phyloP scores from a whole-genome alignment of 2,797 vertebrate genomes.

The Knipowitschia caucasica region DNA sequence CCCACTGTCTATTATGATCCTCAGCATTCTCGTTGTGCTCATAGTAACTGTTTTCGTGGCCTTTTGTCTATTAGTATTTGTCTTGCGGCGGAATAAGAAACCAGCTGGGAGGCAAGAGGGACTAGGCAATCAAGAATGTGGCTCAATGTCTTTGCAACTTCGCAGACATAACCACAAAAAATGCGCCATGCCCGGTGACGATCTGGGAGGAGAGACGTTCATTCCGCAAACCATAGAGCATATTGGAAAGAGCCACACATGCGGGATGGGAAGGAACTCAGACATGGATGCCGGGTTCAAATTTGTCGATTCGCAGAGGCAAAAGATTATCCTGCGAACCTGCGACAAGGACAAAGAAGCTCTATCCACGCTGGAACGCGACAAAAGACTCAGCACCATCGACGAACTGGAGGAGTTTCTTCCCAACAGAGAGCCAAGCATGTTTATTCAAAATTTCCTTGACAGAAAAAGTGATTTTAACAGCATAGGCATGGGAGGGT shows the following conservation, averaged over 20 bases:
- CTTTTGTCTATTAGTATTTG: conserved; percentile 96
- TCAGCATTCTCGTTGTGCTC: conserved; percentile 97
- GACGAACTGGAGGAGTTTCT: conserved; percentile 97
- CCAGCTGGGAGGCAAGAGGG: conserved; percentile 88
- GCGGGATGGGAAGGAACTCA: conserved; percentile 81
- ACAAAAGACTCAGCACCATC: conserved; percentile 97
- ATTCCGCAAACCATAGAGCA: conserved; percentile 99
- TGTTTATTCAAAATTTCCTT: conserved; percentile 96
- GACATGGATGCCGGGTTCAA: conserved; percentile 89
- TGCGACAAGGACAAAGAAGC: conserved; percentile 92
- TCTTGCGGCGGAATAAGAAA: conserved; percentile 94
- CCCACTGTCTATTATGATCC: conserved; percentile 95
- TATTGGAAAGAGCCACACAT: conserved; percentile 95
- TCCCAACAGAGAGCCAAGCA: conserved; percentile 90
- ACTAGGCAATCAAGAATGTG: conserved; percentile 87
- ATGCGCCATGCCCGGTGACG: conserved; percentile 71
- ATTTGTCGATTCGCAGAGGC: conserved; percentile 88
- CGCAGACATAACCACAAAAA: conserved; percentile 90
- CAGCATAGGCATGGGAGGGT: conserved; percentile 96
- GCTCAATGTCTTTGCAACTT: conserved; percentile 91
- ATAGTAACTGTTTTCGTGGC: conserved; percentile 98
- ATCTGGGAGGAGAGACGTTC: conserved; percentile 88
- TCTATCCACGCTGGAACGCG: conserved; percentile 84
- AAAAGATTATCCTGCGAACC: conserved; percentile 90
- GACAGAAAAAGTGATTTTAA: conserved; percentile 97